phyloP scores from a whole-genome alignment of 2,888 invertebrate species.

The Trachelus stipa region DNA sequence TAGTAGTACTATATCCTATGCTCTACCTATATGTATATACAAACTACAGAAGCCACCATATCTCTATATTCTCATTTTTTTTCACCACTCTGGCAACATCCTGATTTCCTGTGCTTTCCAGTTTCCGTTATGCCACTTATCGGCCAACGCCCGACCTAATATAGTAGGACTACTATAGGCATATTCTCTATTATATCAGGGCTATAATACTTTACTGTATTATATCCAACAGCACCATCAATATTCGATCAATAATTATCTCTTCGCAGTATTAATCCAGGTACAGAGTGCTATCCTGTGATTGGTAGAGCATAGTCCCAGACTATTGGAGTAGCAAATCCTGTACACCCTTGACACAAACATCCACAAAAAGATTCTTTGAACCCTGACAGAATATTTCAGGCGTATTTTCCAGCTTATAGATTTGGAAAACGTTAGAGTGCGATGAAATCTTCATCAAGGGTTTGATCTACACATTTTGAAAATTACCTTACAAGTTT shows the following conservation, averaged over 20 bases:
- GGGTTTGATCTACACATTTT: constrained; percentile 4
- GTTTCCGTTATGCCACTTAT: constrained; percentile 19
- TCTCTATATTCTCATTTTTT: not conserved
- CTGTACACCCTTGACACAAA: not conserved
- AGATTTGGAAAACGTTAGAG: constrained; percentile 19
- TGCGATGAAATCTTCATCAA: constrained; percentile 1
- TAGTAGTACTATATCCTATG: not conserved
- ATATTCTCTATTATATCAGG: not conserved
- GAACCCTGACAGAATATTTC: not conserved
- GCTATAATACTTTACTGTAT: not conserved
- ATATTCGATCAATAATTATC: not conserved
- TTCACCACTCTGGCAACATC: constrained; percentile 9
- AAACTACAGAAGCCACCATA: not conserved
- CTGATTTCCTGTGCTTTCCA: constrained; percentile 15
- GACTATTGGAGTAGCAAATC: not conserved
- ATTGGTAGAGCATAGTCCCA: not conserved
- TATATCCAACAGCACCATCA: not conserved
- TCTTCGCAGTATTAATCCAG: not conserved
- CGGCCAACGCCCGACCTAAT: constrained; percentile 25
- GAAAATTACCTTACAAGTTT: constrained; percentile 21
- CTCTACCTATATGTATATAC: not conserved
- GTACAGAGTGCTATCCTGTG: not conserved
- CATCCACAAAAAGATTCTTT: not conserved
- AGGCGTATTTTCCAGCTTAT: constrained; percentile 4
- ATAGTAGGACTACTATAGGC: not conserved